These are phyloP conservation scores for Eucriotettix oculatus DNA, from an alignment of 2,888 invertebrate species.

Conservation along the genomic window DNA sequence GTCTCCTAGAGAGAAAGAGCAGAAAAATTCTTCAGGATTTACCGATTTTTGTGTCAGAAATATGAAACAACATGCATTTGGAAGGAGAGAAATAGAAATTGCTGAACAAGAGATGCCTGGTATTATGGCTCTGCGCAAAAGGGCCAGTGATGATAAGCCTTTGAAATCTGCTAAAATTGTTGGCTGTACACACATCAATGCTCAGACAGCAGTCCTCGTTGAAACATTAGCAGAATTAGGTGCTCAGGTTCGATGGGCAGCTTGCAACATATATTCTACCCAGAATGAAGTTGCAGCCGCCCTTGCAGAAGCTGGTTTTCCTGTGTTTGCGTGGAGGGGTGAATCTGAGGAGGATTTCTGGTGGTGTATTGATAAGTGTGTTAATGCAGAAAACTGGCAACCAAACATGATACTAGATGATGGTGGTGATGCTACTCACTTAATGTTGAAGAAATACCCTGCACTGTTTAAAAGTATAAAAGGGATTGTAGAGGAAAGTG, in stretches of 20 bases:
- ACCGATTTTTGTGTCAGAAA: constrained; percentile 90
- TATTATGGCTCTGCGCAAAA: constrained; percentile 81
- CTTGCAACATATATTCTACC: constrained; percentile 95
- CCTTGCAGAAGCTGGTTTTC: constrained; percentile 68
- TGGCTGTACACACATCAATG: constrained; percentile 96
- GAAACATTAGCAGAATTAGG: constrained; percentile 79
- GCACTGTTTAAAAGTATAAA: constrained; percentile 86
- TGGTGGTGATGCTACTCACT: constrained; percentile 91
- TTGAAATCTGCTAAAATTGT: constrained; percentile 90
- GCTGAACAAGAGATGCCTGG: constrained; percentile 91
- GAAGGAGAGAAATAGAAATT: constrained; percentile 91
- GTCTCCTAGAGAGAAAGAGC: constrained; percentile 82
- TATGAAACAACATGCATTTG: constrained; percentile 83
- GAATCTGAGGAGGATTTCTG: constrained; percentile 97
- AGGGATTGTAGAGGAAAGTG: constrained; percentile 93
- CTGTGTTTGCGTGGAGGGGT: constrained; percentile 92
- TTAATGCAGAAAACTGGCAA: constrained; percentile 83
- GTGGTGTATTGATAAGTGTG: constrained; percentile 97
- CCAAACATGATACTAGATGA: constrained; percentile 97
- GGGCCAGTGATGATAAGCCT: constrained; percentile 87
- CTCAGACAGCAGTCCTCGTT: constrained; percentile 90
- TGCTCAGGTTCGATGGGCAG: constrained; percentile 88
- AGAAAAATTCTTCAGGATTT: constrained; percentile 69
- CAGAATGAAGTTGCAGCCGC: constrained; percentile 96
- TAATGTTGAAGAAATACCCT: constrained; percentile 90